Evolutionary conservation across 2,888 invertebrate species (phyloP), one percentile per base, ranked within the genome.

Genomic region (Tachystola acroxantha): DNA sequence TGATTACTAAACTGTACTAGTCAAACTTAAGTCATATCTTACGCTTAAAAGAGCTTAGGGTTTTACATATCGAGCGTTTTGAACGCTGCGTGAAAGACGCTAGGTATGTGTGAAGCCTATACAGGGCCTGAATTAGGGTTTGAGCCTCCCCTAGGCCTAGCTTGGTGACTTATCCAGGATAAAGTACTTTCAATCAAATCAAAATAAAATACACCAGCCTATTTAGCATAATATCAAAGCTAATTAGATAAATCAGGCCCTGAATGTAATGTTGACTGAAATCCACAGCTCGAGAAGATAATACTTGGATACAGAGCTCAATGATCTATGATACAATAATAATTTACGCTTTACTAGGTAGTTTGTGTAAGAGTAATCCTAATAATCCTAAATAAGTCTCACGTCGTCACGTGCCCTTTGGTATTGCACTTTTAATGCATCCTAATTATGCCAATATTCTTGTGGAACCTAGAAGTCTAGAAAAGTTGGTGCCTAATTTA

Each of bases 261-360:
- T n/a, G n/a, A n/a, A n/a, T n/a, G n/a, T n/a, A 32, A 29, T 28
- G 32, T 36, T 38, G 24, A 28, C 34, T 36, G 31, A 38, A 43
- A 46, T 31, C 36, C 30, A 24, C n/a, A 38, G 40, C 44, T 46
- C 41, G 41, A 28, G 24, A 24, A 28, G 36, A 7, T 31, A 32
- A 39, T 27, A 33, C 39, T 34, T 34, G 39, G 27, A 11, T 11
- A 44, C 35, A 48, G 55, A 67, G 72, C 70, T 72, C 71, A 69
- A 69, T 25, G 49, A 57, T 59, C 64, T 70, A 64, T 67, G 57
- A 75, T 69, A 79, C 75, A 75, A 82, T 78, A 79, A 80, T 68
- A 70, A 69, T 64, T 68, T 68, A 82, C 77, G 81, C 84, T 85
- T 84, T 85, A 84, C 62, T 82, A 84, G 78, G 48, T 67, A 64